Evolutionary conservation across 2,797 vertebrate species (phyloP).

Genomic region (Bovichtus variegatus): DNA sequence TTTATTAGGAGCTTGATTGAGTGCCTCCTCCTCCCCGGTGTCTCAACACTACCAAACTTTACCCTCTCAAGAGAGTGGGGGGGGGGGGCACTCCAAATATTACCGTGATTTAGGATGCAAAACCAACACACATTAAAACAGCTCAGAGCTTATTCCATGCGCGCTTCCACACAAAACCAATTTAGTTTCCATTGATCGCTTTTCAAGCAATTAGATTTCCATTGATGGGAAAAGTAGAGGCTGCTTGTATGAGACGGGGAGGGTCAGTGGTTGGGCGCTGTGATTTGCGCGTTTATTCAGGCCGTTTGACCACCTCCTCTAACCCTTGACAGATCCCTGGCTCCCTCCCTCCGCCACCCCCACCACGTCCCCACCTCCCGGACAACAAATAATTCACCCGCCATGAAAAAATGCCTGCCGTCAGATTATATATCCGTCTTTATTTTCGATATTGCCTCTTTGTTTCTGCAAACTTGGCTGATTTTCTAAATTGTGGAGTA

Average conservation of each 20-base stretch:
- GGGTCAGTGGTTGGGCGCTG: slow-evolving; percentile 76
- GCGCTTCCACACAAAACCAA: slow-evolving; percentile 86
- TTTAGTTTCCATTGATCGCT: slow-evolving; percentile 84
- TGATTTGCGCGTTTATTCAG: slow-evolving; percentile 80
- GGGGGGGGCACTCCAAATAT: slow-evolving; percentile 72
- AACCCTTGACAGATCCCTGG: slow-evolving; percentile 73
- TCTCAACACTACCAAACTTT: slow-evolving; percentile 68
- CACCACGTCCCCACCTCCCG: slow-evolving; percentile 64
- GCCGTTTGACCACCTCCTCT: slow-evolving; percentile 73
- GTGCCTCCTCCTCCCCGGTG: slow-evolving; percentile 63
- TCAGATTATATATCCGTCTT: slow-evolving; percentile 86
- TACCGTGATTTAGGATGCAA: slow-evolving; percentile 84
- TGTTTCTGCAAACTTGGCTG: slow-evolving; percentile 88
- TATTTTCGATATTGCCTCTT: slow-evolving; percentile 86
- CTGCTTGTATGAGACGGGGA: slow-evolving; percentile 77
- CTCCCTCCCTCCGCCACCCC: slow-evolving; percentile 37
- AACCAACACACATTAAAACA: slow-evolving; percentile 82
- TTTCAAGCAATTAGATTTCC: slow-evolving; percentile 86
- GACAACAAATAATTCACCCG: slow-evolving; percentile 80
- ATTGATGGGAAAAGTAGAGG: slow-evolving; percentile 78
- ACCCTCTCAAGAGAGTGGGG: slow-evolving; percentile 60
- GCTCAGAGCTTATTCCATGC: slow-evolving; percentile 79
- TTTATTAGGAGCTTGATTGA: slow-evolving; percentile 81
- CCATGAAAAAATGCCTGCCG: slow-evolving; percentile 73
- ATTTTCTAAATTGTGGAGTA: slow-evolving; percentile 87